Conservation (phyloP, 2,797 vertebrate genomes). For the Sardinella longiceps region DNA sequence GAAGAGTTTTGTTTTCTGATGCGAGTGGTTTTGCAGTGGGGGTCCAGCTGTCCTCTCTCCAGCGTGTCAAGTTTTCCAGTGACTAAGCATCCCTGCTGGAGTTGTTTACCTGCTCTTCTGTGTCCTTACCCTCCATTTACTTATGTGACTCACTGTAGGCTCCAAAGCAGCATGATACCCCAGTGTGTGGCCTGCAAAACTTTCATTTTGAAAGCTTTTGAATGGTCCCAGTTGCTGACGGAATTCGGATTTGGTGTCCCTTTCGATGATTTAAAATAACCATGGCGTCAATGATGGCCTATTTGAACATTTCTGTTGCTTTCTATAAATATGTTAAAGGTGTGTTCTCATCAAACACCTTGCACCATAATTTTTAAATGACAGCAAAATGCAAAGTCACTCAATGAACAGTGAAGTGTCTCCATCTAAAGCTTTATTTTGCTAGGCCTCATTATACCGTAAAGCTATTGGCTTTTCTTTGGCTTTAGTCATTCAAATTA, state of each 20-base stretch:
- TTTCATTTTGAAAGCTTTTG: background rate
- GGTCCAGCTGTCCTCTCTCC: slow-evolving; percentile 54
- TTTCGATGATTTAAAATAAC: background rate
- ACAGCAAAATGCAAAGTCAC: too few relatives aligned
- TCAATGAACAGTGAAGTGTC: too few relatives aligned
- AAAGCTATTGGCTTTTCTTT: too few relatives aligned
- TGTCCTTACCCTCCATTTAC: slow-evolving; percentile 33
- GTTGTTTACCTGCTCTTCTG: slow-evolving; percentile 28
- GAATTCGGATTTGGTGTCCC: background rate
- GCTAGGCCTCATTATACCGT: too few relatives aligned
- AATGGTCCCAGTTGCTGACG: background rate
- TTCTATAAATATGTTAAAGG: too few relatives aligned
- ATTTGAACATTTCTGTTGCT: too few relatives aligned
- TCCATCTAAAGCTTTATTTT: too few relatives aligned
- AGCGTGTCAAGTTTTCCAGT: slow-evolving; percentile 63
- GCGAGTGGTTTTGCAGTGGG: slow-evolving; percentile 11
- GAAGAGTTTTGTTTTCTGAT: slow-evolving; percentile 50
- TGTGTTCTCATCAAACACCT: too few relatives aligned
- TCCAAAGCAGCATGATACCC: background rate
- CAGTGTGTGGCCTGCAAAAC: background rate
- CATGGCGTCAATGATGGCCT: background rate
- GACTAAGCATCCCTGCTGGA: slow-evolving; percentile 58
- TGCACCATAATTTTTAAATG: too few relatives aligned
- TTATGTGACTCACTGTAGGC: background rate
- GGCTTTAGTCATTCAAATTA: too few relatives aligned